These are phyloP conservation scores for Odontesthes bonariensis DNA, from an alignment of 2,113 vertebrate species.

Conservation along the genomic window DNA sequence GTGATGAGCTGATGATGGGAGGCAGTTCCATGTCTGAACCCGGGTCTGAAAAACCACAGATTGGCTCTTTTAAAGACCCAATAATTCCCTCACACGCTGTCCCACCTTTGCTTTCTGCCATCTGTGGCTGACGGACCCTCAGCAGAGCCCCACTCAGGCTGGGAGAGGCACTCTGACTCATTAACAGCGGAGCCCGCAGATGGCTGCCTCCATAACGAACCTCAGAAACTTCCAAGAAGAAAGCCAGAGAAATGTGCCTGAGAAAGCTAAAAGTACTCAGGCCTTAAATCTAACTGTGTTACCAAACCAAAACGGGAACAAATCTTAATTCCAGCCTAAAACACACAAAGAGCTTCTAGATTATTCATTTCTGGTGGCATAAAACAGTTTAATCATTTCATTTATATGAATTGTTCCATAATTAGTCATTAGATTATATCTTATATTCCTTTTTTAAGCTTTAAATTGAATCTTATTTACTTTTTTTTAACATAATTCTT, in stretches of 20 bases:
- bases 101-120: slow-evolving; percentile 1
- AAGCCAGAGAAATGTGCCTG: background rate
- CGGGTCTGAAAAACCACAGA: background rate
- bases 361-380: too few species aligned
- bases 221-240: background rate
- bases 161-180: background rate
- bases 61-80: background rate
- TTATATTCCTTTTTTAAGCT: too few species aligned
- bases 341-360: too few species aligned
- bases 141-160: background rate
- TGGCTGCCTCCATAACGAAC: background rate
- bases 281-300: background rate
- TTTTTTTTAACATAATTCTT: too few species aligned
- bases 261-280: background rate
- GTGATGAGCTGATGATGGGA: too few species aligned
- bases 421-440: too few species aligned
- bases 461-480: too few species aligned
- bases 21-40: too few species aligned
- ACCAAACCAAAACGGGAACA: too few species aligned
- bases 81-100: background rate
- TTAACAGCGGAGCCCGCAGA: slow-evolving; percentile 11
- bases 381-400: too few species aligned
- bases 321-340: too few species aligned
- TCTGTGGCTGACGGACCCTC: background rate
- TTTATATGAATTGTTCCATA: too few species aligned